A percentile compares a stretch with the other conserved stretches of the same genome.
phyloP scores from a whole-genome alignment of 2,888 invertebrate species.

The Icerya purchasi region DNA sequence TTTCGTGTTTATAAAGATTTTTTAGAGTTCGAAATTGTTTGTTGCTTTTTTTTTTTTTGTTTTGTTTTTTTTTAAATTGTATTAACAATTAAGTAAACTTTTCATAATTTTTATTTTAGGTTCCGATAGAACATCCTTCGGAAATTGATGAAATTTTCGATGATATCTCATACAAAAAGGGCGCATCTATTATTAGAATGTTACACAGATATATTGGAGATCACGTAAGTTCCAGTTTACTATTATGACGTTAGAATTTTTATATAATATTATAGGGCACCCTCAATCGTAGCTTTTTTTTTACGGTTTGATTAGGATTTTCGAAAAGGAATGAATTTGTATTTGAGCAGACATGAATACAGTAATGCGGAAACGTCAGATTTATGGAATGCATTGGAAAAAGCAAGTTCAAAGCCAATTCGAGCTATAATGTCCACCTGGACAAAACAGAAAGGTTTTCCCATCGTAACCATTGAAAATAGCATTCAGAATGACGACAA shows the following conservation, averaged over 20 bases:
- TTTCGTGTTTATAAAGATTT: too few species aligned
- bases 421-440: constrained; percentile 84
- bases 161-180: constrained; percentile 89
- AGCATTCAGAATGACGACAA: constrained; percentile 38
- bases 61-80: too few species aligned
- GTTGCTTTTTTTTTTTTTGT: too few species aligned
- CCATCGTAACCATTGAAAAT: constrained; percentile 40
- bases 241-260: too few species aligned
- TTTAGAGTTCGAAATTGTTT: too few species aligned
- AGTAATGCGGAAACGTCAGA: constrained; percentile 83
- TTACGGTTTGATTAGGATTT: constrained; percentile 59
- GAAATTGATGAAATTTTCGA: constrained; percentile 97
- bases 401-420: constrained; percentile 74
- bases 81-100: too few species aligned
- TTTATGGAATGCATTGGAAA: constrained; percentile 72
- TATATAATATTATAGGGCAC: too few species aligned
- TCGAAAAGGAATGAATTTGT: constrained; percentile 74
- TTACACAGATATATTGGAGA: constrained; percentile 82
- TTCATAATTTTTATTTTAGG: constrained; percentile 22
- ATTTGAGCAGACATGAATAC: constrained; percentile 67
- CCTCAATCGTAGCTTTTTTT: too few species aligned
- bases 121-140: constrained; percentile 74
- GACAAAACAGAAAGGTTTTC: constrained; percentile 91
- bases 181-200: constrained; percentile 87
- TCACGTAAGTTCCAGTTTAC: constrained; percentile 31